phyloP scores from a whole-genome alignment of 1,140 invertebrate genomes.

The Chlorops oryzae region DNA sequence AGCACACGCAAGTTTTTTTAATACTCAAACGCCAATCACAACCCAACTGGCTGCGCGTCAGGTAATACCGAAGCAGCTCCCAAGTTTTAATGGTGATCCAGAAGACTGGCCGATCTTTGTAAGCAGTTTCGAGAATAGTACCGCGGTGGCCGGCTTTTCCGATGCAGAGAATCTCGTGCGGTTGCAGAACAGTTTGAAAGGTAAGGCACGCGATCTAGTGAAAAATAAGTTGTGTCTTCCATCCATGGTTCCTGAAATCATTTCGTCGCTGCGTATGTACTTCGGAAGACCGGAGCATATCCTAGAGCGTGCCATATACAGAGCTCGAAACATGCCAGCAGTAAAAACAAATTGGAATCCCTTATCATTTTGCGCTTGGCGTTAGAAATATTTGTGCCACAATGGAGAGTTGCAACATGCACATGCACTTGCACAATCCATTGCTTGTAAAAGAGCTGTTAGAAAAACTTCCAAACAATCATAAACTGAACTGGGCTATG shows the following conservation, averaged over 20 bases:
- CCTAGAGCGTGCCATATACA: not conserved
- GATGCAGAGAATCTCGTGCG: too few relatives aligned
- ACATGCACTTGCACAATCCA: conserved; percentile 3
- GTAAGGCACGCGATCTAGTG: conserved; percentile 1
- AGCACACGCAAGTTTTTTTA: too few relatives aligned
- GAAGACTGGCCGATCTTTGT: conserved; percentile 10
- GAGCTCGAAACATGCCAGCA: conserved; percentile 1
- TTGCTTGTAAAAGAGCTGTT: conserved; percentile 2
- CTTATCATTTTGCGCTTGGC: conserved; percentile 6
- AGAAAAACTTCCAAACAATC: conserved; percentile 9
- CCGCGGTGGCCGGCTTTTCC: not conserved
- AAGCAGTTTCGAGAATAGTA: conserved; percentile 7
- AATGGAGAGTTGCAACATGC: conserved; percentile 8
- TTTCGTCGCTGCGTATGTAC: conserved; percentile 3
- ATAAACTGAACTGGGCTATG: conserved; percentile 10
- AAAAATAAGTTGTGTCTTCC: conserved; percentile 2
- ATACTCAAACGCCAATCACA: too few relatives aligned
- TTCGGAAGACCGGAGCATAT: conserved; percentile 8
- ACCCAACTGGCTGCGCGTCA: conserved; percentile 4
- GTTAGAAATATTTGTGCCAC: conserved; percentile 7
- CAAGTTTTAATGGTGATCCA: conserved; percentile 9
- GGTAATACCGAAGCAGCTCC: not conserved
- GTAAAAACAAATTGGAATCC: conserved; percentile 4
- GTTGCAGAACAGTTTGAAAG: too few relatives aligned
- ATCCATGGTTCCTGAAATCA: conserved; percentile 6